A percentile compares a stretch with the other conserved stretches of the same genome.
phyloP scores from a whole-genome alignment of 2,797 vertebrate species.

The Pangasius krempfi region DNA sequence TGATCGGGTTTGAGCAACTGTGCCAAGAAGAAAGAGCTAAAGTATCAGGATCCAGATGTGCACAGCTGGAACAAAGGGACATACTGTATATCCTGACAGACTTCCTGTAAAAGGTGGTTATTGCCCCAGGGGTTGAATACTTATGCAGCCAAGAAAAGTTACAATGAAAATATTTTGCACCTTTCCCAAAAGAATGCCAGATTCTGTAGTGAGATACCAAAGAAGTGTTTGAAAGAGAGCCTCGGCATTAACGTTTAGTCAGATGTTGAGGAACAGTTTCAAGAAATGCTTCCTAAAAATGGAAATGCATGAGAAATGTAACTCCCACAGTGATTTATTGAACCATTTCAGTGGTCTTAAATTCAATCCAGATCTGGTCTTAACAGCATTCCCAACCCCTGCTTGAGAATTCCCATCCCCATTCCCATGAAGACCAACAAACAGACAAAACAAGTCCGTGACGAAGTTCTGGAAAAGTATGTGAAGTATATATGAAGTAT shows the following conservation, averaged over 20 bases:
- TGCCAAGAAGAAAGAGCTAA: background rate
- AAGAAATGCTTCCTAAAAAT: background rate
- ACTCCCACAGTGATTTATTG: background rate
- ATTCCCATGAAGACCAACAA: background rate
- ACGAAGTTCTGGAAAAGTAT: background rate
- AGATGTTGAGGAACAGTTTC: background rate
- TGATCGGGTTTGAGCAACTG: background rate
- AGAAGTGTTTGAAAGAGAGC: background rate
- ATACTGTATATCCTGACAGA: too few species aligned
- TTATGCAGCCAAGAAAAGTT: background rate
- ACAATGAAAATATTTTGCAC: background rate
- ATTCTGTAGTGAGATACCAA: background rate
- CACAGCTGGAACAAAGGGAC: background rate
- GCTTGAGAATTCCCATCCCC: background rate
- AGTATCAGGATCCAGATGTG: background rate
- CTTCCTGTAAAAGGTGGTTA: background rate
- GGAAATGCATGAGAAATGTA: background rate
- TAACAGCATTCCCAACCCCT: background rate
- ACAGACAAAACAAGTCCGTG: background rate
- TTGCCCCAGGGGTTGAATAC: background rate
- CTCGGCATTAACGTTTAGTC: background rate
- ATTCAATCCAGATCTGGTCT: background rate
- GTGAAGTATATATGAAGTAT: too few species aligned
- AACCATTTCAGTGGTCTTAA: background rate
- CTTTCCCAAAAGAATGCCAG: background rate